A percentile compares a stretch with the other conserved stretches of the same genome.
Evolutionary conservation across 1,140 invertebrate genomes (phyloP).

Genomic region (Eueides isabella): DNA sequence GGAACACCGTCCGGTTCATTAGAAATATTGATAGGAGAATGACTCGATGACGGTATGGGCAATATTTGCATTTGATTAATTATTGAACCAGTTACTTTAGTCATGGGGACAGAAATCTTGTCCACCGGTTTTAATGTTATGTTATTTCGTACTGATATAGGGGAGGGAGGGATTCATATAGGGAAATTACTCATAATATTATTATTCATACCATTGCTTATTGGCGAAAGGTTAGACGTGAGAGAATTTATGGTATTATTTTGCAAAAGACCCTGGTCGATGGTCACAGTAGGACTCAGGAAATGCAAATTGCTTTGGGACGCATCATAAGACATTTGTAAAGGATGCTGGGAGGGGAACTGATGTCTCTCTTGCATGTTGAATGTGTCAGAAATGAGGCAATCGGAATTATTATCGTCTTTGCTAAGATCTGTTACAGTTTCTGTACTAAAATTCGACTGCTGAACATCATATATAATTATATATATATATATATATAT

Average conservation of each 20-base stretch:
- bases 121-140: slow-evolving; percentile 69
- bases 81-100: slow-evolving; percentile 70
- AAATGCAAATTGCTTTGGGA: slow-evolving; percentile 64
- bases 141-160: slow-evolving; percentile 63
- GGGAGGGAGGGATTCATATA: slow-evolving; percentile 61
- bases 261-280: slow-evolving; percentile 65
- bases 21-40: slow-evolving; percentile 65
- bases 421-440: slow-evolving; percentile 65
- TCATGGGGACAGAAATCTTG: slow-evolving; percentile 65
- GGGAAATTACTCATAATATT: slow-evolving; percentile 77
- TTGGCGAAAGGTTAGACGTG: slow-evolving; percentile 54
- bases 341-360: slow-evolving; percentile 53
- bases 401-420: slow-evolving; percentile 74
- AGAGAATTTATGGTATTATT: slow-evolving; percentile 60
- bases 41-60: slow-evolving; percentile 67
- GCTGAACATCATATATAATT: slow-evolving; percentile 48
- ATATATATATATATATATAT: no score
- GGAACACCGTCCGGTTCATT: slow-evolving; percentile 63
- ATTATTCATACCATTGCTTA: slow-evolving; percentile 56
- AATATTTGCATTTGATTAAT: slow-evolving; percentile 75
- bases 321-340: slow-evolving; percentile 60
- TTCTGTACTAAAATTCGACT: slow-evolving; percentile 52
- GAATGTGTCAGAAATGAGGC: slow-evolving; percentile 65
- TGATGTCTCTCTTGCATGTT: slow-evolving; percentile 64
- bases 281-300: slow-evolving; percentile 59